Conservation (phyloP, 1,140 invertebrate genomes). For the Battus philenor region DNA sequence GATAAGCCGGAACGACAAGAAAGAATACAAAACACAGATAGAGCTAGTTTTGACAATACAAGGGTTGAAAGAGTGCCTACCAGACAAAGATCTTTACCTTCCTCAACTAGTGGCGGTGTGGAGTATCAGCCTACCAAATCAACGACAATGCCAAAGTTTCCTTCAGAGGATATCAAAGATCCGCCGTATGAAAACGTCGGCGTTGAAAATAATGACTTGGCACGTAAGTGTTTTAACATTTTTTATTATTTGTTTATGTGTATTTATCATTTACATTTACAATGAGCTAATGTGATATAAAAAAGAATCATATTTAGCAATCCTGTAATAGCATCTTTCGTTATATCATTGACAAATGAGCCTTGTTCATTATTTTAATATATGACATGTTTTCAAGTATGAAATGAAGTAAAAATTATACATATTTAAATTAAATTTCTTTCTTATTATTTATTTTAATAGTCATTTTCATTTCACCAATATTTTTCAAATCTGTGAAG, state of each 20-base stretch:
- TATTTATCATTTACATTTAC: too few species aligned
- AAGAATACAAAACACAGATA: conserved; percentile 24
- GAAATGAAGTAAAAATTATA: too few species aligned
- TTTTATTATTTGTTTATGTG: not conserved
- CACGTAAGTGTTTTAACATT: conserved; percentile 46
- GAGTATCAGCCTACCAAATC: conserved; percentile 57
- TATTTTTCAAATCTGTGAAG: too few species aligned
- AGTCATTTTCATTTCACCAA: too few species aligned
- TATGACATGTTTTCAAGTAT: too few species aligned
- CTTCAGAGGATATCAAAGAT: conserved; percentile 55
- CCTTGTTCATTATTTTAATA: too few species aligned
- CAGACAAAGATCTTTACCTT: conserved; percentile 55
- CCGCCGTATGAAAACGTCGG: conserved; percentile 69
- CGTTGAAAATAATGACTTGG: conserved; percentile 55
- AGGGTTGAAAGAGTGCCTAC: conserved; percentile 50
- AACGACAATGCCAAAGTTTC: conserved; percentile 65
- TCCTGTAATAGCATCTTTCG: too few species aligned
- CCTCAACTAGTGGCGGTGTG: conserved; percentile 36
- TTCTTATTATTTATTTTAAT: too few species aligned
- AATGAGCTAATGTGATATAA: too few species aligned
- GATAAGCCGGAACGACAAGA: conserved; percentile 42
- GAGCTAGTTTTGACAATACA: conserved; percentile 45
- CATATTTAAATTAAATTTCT: too few species aligned
- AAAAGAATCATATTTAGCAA: too few species aligned
- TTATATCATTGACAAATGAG: too few species aligned